Evolutionary conservation across 2,797 vertebrate species (phyloP).

Genomic region (Syndactyla subalaris): DNA sequence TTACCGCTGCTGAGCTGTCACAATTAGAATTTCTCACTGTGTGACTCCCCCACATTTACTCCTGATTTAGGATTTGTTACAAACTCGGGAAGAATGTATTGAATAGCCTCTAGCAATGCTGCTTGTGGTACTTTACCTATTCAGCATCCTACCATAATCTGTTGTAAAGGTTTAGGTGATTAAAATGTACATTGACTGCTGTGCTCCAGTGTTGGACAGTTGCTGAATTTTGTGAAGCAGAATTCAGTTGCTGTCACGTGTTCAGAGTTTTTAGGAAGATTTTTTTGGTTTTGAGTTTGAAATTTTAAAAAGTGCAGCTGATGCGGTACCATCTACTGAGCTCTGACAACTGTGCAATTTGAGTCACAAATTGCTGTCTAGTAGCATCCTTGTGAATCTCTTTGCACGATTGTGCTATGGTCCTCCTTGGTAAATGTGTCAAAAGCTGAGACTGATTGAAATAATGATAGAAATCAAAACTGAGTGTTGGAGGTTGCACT

Average conservation of each 20-base stretch:
- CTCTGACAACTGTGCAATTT: neutral
- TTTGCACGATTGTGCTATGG: fast-evolving
- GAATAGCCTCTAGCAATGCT: neutral
- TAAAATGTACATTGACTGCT: fast-evolving
- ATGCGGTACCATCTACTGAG: neutral
- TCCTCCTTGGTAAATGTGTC: neutral
- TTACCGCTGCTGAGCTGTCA: neutral
- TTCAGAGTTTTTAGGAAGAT: neutral
- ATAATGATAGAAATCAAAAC: neutral
- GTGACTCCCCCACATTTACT: neutral
- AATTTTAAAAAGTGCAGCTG: neutral
- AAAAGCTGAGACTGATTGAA: neutral
- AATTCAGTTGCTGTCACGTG: fast-evolving
- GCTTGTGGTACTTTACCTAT: neutral
- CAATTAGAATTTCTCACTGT: neutral
- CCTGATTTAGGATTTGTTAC: neutral
- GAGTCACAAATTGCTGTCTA: neutral
- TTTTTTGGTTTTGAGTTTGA: neutral
- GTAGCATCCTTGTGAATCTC: neutral
- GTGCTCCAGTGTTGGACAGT: neutral
- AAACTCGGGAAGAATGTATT: neutral
- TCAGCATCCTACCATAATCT: neutral
- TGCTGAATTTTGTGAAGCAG: neutral
- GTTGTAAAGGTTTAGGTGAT: neutral
- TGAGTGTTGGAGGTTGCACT: neutral